These are phyloP conservation scores for Antrozous pallidus DNA, from an alignment of 2,797 vertebrate genomes.

Conservation along the genomic window DNA sequence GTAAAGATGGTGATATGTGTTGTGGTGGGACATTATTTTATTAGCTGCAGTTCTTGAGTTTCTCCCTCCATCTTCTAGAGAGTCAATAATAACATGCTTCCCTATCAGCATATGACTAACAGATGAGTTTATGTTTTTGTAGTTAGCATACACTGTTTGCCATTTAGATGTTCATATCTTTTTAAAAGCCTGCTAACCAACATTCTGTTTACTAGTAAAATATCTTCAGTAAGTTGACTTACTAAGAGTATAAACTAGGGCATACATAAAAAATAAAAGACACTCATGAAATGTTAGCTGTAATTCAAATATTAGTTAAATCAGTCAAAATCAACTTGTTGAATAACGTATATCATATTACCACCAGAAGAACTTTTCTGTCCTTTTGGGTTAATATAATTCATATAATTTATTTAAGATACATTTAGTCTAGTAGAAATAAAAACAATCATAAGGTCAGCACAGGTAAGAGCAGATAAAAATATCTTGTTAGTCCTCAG, in stretches of 20 bases:
- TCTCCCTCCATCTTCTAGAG: neutral
- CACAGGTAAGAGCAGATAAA: neutral
- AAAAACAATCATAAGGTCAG: neutral
- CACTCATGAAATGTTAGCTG: neutral
- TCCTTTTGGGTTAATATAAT: neutral
- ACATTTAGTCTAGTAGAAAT: neutral
- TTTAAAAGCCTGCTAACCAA: neutral
- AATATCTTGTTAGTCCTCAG: neutral
- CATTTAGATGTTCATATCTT: neutral
- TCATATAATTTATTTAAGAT: neutral
- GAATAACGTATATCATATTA: neutral
- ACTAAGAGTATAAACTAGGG: neutral
- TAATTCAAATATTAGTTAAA: neutral
- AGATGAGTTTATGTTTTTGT: neutral
- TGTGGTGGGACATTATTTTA: neutral
- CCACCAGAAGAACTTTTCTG: neutral
- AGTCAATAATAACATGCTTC: neutral
- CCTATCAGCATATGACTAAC: neutral
- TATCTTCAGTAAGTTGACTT: neutral
- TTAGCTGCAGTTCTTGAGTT: neutral
- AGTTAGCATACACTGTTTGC: slow-evolving; percentile 2
- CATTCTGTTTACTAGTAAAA: neutral
- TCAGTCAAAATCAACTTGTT: neutral
- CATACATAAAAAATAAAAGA: neutral
- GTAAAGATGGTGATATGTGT: neutral